A percentile compares a stretch with the other conserved stretches of the same genome.
Evolutionary conservation across 1,140 invertebrate species (phyloP).

Genomic region (Anadara kagoshimensis): DNA sequence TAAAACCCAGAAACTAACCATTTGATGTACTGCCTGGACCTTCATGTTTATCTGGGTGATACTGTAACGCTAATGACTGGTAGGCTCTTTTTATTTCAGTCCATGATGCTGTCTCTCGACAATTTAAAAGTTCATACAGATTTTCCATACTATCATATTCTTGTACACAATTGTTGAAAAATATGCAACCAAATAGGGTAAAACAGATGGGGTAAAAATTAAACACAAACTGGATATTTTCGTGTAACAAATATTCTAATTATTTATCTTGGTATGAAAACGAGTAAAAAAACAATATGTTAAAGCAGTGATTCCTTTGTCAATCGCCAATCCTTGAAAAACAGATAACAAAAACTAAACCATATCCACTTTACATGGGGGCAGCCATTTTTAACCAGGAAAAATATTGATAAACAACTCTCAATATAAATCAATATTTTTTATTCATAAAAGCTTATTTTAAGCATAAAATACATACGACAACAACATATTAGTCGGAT

Average conservation of each 20-base stretch:
- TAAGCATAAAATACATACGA: no score
- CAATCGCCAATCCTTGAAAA: neutral
- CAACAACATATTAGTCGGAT: no score
- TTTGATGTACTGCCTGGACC: no score
- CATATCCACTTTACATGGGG: no score
- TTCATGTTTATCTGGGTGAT: slow-evolving; percentile 62
- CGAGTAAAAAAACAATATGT: neutral
- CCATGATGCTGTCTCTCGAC: slow-evolving; percentile 35
- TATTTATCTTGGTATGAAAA: neutral
- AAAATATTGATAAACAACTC: neutral
- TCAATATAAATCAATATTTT: neutral
- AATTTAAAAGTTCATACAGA: slow-evolving; percentile 56
- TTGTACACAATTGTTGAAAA: neutral
- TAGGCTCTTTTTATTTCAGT: slow-evolving; percentile 55
- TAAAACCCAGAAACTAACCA: no score
- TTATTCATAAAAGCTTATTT: neutral
- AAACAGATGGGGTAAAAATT: neutral
- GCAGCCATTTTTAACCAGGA: no score
- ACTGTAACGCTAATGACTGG: slow-evolving; percentile 45
- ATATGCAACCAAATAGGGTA: neutral
- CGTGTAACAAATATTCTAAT: neutral
- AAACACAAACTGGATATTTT: neutral
- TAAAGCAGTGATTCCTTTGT: neutral
- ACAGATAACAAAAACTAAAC: neutral
- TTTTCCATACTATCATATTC: slow-evolving; percentile 56